Conservation (phyloP, 37 sponge, comb jelly and placozoan species). For the Ephydatia muelleri region DNA sequence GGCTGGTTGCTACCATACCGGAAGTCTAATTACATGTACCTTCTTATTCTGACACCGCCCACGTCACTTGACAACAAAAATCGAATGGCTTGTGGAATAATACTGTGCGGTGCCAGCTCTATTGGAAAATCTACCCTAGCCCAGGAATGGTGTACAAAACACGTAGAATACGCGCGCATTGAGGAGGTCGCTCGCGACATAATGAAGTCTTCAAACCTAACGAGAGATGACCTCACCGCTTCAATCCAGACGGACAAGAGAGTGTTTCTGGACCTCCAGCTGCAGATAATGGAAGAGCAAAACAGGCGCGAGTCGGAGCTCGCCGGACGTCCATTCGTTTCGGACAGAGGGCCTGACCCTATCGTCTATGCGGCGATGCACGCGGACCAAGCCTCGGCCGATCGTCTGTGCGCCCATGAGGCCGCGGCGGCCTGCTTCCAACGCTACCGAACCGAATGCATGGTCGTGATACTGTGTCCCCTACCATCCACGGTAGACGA, state of each 20-base stretch:
- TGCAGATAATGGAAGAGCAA: conserved; percentile 60
- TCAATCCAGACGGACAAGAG: conserved; percentile 58
- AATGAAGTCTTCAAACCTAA: conserved; percentile 40
- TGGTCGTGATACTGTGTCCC: conserved; percentile 66
- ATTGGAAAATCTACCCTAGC: conserved; percentile 79
- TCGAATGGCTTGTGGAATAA: conserved; percentile 45
- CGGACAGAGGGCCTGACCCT: conserved; percentile 77
- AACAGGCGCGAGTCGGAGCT: conserved; percentile 31
- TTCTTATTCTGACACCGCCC: too few relatives aligned
- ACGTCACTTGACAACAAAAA: too few relatives aligned
- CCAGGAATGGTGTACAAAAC: conserved; percentile 49
- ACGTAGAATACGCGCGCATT: conserved; percentile 44
- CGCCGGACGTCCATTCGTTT: conserved; percentile 33
- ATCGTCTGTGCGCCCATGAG: not conserved
- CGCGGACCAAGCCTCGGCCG: not conserved
- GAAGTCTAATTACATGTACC: too few relatives aligned
- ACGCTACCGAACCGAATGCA: conserved; percentile 28
- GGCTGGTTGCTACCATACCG: too few relatives aligned
- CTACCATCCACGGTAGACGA: conserved; percentile 49
- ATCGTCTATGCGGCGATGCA: conserved; percentile 16
- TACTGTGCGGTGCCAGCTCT: conserved; percentile 82
- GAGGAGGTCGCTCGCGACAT: conserved; percentile 65
- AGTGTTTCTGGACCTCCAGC: conserved; percentile 54
- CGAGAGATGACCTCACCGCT: conserved; percentile 27
- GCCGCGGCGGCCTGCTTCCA: conserved; percentile 32